Evolutionary conservation across 2,888 invertebrate species (phyloP), one percentile per base, ranked within the genome.

Genomic region (Trissolcus japonicus): DNA sequence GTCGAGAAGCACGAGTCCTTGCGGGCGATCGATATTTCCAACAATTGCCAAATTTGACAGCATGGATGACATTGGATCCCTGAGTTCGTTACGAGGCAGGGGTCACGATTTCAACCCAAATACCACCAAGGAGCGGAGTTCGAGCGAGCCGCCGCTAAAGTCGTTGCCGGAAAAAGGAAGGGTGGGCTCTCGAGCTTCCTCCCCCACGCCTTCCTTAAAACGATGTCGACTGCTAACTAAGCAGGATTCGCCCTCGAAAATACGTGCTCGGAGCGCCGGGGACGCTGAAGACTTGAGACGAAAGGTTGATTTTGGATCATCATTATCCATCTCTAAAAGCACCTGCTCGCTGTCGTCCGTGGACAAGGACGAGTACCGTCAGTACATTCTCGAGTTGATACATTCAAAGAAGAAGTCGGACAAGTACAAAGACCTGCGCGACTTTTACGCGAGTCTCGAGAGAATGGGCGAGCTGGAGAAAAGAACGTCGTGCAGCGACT

Each of bases 391-490:
- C 35, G 94, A 94, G 80, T 89, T 94, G 83, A 88, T 93, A 82
- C 92, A 93, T 68, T 91, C 93, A 2, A 92, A 93, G 80, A 91
- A 91, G 61, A 93, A 93, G 87, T 95, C 95, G 0, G 94, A 94
- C 69, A 92, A 95, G 76, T 98, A 97, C 88, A 92, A 94, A 59
- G 96, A 96, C 82, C 90, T 98, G 0, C 95, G 95, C 85, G 93
- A 94, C 67, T 96, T 97, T 87, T 98, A 97, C 86, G 91, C 93
- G 40, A 95, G 94, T 80, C 91, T 98, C 76, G 97, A 97, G 89
- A 92, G 96, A 82, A 94, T 97, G 57, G 94, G 94, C 0, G 93
- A 96, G 83, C 88, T 97, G 68, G 96, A 97, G 89, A 92, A 92
- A 80, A 93, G 94, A 0, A 94, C 95, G 4, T 94, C 94, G 0